Base-by-base conservation (phyloP, 1,140 invertebrate species). In the Papilio polytes region DNA sequence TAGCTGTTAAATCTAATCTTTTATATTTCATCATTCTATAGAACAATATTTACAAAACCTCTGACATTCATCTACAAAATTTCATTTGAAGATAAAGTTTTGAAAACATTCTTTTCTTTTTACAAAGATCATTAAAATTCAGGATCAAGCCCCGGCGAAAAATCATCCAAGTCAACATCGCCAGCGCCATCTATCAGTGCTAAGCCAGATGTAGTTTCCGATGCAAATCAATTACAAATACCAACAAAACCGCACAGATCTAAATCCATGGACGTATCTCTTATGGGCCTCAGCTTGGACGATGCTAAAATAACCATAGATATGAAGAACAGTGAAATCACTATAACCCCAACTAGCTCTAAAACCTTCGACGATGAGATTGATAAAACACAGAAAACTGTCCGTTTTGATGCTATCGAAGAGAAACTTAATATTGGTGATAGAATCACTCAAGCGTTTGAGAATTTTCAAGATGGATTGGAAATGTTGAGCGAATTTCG, bases 91-190 rank as follows among this genome's bases (percentile, higher is more conserved):
- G 10, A 46, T 13, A 73, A 10, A 44, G 31, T 59, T 80, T 82
- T 70, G 56, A 20, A 77, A 18, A 15, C 10, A n/a, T 80, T 51
- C n/a, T 83, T 85, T 83, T 74, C 81, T 63, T 83, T 81, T 74
- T 80, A 82, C 59, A 83, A 87, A 87, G 83, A 86, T 22, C 78
- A 84, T 85, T 84, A 81, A 85, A 83, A 76, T 90, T 80, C 84
- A 95, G 95, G 93, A 80, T 95, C 95, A 10, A 95, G 93, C 73
- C 94, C 94, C 2, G 91, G 91, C 10, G 95, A 95, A n/a, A 88
- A 87, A 83, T 94, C 94, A 51, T 93, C 91, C 41, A 81, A 90
- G 15, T 88, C 90, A 80, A 90, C 93, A 56, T 94, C 94, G n/a
- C 93, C 94, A 82, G 91, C 92, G 59, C 90, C 87, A 84, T 91